A percentile compares a stretch with the other conserved stretches of the same genome.
These are phyloP conservation scores for Asarcornis scutulata DNA, from an alignment of 2,113 vertebrate species.

Conservation along the genomic window DNA sequence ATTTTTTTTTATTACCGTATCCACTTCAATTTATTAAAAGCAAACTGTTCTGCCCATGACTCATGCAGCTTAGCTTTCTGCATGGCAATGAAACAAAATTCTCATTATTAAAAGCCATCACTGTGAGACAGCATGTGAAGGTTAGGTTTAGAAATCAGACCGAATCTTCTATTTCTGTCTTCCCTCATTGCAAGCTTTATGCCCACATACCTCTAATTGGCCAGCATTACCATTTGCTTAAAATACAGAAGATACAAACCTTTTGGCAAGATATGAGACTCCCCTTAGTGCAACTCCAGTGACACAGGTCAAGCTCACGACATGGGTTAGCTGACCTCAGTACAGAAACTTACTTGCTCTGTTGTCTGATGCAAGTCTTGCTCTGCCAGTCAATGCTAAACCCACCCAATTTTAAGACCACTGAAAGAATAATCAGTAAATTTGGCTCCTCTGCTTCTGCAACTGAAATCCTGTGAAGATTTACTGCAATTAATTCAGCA, in stretches of 20 bases:
- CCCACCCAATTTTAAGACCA: background rate
- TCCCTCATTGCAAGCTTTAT: background rate
- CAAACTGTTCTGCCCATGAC: conserved; percentile 62
- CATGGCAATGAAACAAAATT: conserved; percentile 42
- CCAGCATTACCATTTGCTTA: background rate
- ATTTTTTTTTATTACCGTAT: conserved; percentile 36
- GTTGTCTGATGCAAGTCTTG: background rate
- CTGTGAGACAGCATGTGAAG: conserved; percentile 22
- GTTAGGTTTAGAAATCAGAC: conserved; percentile 12
- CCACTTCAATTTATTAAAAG: conserved; percentile 68
- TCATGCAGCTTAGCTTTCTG: conserved; percentile 56
- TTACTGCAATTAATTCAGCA: conserved; percentile 29
- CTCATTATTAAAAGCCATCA: conserved; percentile 23
- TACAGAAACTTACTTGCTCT: background rate
- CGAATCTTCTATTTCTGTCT: background rate
- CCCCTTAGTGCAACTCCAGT: background rate
- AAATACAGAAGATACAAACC: background rate
- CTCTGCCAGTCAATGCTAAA: background rate
- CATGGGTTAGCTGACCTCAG: background rate
- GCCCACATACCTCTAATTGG: background rate
- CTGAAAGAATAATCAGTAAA: background rate
- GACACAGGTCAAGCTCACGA: background rate
- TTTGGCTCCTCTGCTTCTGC: background rate
- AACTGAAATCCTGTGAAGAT: background rate
- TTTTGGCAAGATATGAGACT: background rate